A percentile compares a stretch with the other conserved stretches of the same genome.
phyloP scores from a whole-genome alignment of 2,888 invertebrate genomes.

The Osmoderma eremita region DNA sequence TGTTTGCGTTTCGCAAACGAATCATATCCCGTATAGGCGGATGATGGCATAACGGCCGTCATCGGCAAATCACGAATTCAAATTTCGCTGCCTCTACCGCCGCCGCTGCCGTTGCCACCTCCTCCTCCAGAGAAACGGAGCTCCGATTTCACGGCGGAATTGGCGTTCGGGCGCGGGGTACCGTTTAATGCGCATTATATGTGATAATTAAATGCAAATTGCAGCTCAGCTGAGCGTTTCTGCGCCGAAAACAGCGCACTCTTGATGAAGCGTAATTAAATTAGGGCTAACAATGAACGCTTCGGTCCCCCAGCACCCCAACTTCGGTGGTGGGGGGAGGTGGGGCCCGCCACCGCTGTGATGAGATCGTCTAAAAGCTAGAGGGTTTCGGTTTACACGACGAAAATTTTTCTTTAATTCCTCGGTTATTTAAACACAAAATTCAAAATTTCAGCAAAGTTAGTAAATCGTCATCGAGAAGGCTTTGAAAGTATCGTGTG shows the following conservation, averaged over 20 bases:
- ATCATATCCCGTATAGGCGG: slow-evolving; percentile 37
- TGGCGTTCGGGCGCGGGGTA: slow-evolving; percentile 56
- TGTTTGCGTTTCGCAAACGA: slow-evolving; percentile 43
- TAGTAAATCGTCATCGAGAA: no score
- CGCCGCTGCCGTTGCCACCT: background rate
- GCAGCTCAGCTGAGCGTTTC: slow-evolving; percentile 64
- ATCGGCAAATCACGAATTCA: slow-evolving; percentile 58
- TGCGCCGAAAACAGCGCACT: slow-evolving; percentile 64
- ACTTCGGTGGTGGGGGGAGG: slow-evolving; percentile 4
- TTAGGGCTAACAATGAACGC: slow-evolving; percentile 63
- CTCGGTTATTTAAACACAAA: no score
- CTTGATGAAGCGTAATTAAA: slow-evolving; percentile 65
- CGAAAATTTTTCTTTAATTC: no score
- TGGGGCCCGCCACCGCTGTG: no score
- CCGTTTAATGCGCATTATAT: slow-evolving; percentile 64
- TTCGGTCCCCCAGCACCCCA: slow-evolving; percentile 44
- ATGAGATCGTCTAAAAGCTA: no score
- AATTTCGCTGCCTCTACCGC: slow-evolving; percentile 50
- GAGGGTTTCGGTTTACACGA: no score
- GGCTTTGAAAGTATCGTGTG: no score
- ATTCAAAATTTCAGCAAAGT: no score
- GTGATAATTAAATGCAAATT: slow-evolving; percentile 66
- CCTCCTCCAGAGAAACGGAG: slow-evolving; percentile 42
- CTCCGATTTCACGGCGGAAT: slow-evolving; percentile 61
- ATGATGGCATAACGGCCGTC: slow-evolving; percentile 42